Evolutionary conservation across 2,797 vertebrate genomes (phyloP).

Genomic region (Diceros bicornis): DNA sequence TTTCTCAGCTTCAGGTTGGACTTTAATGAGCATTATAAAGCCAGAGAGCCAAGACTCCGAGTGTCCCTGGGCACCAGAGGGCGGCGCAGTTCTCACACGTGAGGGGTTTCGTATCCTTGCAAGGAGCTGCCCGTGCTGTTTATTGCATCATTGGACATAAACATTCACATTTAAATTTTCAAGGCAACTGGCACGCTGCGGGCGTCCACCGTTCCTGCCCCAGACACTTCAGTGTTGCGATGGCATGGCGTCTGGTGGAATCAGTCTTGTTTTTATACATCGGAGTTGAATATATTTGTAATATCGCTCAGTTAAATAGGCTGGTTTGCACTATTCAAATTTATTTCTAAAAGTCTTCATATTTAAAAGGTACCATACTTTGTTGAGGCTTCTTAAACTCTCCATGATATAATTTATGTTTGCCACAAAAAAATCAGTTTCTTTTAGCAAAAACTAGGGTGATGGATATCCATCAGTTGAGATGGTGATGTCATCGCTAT

Average conservation of each 20-base stretch:
- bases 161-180: neutral
- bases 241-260: constrained; percentile 61
- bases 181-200: constrained; percentile 59
- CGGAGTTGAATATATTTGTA: constrained; percentile 63
- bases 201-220: constrained; percentile 70
- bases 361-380: constrained; percentile 66
- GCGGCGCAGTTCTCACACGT: constrained; percentile 93
- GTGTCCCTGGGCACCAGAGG: constrained; percentile 95
- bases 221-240: neutral
- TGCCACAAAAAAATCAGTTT: constrained; percentile 62
- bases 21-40: constrained; percentile 99
- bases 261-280: constrained; percentile 75
- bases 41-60: constrained; percentile 95
- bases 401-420: constrained; percentile 71
- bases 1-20: constrained; percentile 99
- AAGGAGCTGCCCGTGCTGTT: neutral
- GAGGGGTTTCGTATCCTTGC: constrained; percentile 78
- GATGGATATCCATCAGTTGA: constrained; percentile 5
- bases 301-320: constrained; percentile 65
- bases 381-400: constrained; percentile 81
- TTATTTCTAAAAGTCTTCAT: constrained; percentile 77
- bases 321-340: constrained; percentile 78
- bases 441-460: constrained; percentile 68
- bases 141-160: constrained; percentile 9
- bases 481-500: constrained; percentile 31